These are phyloP conservation scores for Pyrrhia umbra DNA, from an alignment of 2,888 invertebrate genomes.

Conservation along the genomic window DNA sequence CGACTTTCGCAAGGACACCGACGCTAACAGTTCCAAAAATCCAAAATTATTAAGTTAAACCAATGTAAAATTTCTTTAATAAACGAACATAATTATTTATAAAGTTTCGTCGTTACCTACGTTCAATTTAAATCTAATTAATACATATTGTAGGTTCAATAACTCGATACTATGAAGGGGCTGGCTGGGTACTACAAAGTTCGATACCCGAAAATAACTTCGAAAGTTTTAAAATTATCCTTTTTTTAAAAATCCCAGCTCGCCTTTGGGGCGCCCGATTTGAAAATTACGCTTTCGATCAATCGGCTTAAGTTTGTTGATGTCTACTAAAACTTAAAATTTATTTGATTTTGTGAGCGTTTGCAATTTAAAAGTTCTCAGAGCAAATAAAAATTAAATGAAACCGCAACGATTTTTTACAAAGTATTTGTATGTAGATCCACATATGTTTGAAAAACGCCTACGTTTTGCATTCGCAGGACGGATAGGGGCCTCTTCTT, in stretches of 20 bases:
- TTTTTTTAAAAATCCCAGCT: conserved; percentile 22
- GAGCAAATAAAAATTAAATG: conserved; percentile 39
- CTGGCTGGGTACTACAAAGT: conserved; percentile 12
- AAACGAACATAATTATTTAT: conserved; percentile 25
- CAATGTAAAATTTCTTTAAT: neutral
- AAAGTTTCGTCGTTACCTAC: conserved; percentile 30
- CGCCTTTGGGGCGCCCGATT: conserved; percentile 5
- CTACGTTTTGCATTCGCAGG: conserved; percentile 52
- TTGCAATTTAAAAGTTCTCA: conserved; percentile 23
- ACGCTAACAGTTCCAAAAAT: neutral
- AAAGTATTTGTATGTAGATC: conserved; percentile 40
- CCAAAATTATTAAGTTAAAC: neutral
- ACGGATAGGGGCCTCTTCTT: conserved; percentile 51
- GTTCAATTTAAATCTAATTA: conserved; percentile 29
- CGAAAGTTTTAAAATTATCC: conserved; percentile 20
- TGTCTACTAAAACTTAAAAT: conserved; percentile 36
- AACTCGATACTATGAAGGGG: conserved; percentile 13
- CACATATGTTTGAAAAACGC: conserved; percentile 53
- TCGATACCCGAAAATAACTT: conserved; percentile 16
- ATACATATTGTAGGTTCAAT: conserved; percentile 19
- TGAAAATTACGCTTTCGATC: conserved; percentile 34
- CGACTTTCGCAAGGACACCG: conserved; percentile 12
- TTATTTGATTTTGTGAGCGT: conserved; percentile 32
- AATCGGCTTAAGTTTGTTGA: conserved; percentile 30
- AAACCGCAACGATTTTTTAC: conserved; percentile 37